phyloP scores from a whole-genome alignment of 1,140 invertebrate genomes.

The Lucilia cuprina region DNA sequence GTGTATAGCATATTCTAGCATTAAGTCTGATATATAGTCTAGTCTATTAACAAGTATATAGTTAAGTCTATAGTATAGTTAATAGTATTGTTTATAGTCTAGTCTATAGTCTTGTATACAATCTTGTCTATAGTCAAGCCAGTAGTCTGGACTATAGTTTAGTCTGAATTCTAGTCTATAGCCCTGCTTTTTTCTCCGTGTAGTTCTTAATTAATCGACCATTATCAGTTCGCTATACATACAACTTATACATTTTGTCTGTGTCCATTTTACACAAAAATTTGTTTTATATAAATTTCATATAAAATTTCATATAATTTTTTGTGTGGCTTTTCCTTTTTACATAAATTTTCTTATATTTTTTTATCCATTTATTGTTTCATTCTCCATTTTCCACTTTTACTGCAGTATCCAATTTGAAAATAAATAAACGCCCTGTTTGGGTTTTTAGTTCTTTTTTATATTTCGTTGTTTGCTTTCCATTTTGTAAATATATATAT shows the following conservation, averaged over 20 bases:
- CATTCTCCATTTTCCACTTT: background rate
- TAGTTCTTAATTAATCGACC: background rate
- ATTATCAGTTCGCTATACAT: background rate
- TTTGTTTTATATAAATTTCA: background rate
- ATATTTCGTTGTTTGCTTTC: background rate
- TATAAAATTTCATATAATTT: background rate
- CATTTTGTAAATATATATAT: background rate
- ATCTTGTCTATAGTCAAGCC: no score
- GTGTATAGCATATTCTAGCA: no score
- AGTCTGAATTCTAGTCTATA: no score
- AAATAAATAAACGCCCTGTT: background rate
- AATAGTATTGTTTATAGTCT: no score
- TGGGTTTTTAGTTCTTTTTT: background rate
- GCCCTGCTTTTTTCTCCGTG: background rate
- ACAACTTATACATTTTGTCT: background rate
- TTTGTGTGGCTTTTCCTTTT: constrained; percentile 12
- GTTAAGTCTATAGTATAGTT: no score
- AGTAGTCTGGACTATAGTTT: no score
- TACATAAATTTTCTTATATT: background rate
- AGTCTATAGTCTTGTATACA: no score
- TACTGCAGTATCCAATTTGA: constrained; percentile 8
- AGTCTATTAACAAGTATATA: no score
- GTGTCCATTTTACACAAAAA: background rate
- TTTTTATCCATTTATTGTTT: background rate
- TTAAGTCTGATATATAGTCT: no score